Evolutionary conservation across 2,888 invertebrate species (phyloP).

Genomic region (Mycalesis mineus): DNA sequence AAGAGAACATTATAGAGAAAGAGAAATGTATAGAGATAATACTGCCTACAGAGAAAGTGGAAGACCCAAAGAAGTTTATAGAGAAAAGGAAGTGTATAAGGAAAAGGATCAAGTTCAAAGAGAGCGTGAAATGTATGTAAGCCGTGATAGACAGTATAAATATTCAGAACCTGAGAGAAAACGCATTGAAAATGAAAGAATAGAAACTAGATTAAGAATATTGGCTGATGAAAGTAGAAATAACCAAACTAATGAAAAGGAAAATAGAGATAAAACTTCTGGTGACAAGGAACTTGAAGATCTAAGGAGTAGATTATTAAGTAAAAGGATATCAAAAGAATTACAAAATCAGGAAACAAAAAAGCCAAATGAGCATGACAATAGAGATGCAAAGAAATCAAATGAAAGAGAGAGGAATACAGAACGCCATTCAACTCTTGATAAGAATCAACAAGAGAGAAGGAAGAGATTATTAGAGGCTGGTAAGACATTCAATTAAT

Average conservation of each 20-base stretch:
- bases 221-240: constrained; percentile 60
- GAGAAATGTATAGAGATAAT: constrained; percentile 55
- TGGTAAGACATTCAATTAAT: constrained; percentile 54
- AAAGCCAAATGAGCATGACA: constrained; percentile 66
- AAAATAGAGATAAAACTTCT: constrained; percentile 66
- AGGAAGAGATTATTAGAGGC: constrained; percentile 84
- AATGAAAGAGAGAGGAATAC: constrained; percentile 48
- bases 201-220: constrained; percentile 61
- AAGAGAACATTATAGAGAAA: constrained; percentile 57
- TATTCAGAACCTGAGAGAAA: constrained; percentile 60
- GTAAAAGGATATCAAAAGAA: constrained; percentile 83
- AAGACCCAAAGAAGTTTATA: constrained; percentile 51
- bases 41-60: constrained; percentile 49
- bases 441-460: constrained; percentile 78
- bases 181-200: constrained; percentile 57
- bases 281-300: constrained; percentile 84
- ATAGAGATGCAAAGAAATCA: constrained; percentile 57
- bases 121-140: constrained; percentile 51
- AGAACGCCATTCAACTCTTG: constrained; percentile 58
- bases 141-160: constrained; percentile 61
- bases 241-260: constrained; percentile 67
- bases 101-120: constrained; percentile 57
- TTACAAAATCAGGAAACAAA: constrained; percentile 71
- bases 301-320: constrained; percentile 84
- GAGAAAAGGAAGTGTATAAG: constrained; percentile 52